These are phyloP conservation scores for Macrophya annulata DNA, from an alignment of 2,888 invertebrate species.

Conservation along the genomic window DNA sequence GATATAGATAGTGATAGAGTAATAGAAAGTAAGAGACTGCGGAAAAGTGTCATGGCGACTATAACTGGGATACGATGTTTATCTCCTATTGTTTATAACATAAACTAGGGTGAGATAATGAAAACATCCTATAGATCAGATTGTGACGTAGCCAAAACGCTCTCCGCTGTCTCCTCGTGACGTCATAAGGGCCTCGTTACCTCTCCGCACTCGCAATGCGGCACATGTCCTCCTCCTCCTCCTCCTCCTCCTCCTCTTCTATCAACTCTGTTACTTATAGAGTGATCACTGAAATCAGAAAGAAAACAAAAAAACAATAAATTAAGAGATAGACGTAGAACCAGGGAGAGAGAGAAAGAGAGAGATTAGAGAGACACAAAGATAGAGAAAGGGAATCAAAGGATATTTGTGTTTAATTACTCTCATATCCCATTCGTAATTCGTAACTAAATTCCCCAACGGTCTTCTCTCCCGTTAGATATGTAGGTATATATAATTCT, in stretches of 20 bases:
- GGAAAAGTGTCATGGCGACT: neutral
- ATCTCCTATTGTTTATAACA: neutral
- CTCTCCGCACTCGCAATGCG: slow-evolving; percentile 75
- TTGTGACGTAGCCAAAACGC: slow-evolving; percentile 76
- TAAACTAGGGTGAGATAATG: neutral
- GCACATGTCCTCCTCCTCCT: slow-evolving; percentile 69
- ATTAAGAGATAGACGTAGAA: too few species aligned
- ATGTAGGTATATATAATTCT: neutral
- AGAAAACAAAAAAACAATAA: neutral
- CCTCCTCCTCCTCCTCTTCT: slow-evolving; percentile 64
- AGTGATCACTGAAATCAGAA: slow-evolving; percentile 84
- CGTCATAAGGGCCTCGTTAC: slow-evolving; percentile 78
- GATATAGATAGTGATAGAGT: neutral
- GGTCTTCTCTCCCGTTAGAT: too few species aligned
- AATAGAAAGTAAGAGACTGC: neutral
- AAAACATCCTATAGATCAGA: slow-evolving; percentile 72
- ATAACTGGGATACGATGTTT: neutral
- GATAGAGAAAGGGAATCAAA: too few species aligned
- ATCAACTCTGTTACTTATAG: slow-evolving; percentile 87
- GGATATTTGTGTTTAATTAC: too few species aligned
- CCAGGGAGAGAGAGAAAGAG: too few species aligned
- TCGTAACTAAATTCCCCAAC: too few species aligned
- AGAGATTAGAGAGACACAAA: too few species aligned
- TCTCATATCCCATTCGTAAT: too few species aligned
- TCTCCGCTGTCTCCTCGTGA: slow-evolving; percentile 78